Evolutionary conservation across 2,113 vertebrate genomes (phyloP).

Genomic region (Mastomys coucha): DNA sequence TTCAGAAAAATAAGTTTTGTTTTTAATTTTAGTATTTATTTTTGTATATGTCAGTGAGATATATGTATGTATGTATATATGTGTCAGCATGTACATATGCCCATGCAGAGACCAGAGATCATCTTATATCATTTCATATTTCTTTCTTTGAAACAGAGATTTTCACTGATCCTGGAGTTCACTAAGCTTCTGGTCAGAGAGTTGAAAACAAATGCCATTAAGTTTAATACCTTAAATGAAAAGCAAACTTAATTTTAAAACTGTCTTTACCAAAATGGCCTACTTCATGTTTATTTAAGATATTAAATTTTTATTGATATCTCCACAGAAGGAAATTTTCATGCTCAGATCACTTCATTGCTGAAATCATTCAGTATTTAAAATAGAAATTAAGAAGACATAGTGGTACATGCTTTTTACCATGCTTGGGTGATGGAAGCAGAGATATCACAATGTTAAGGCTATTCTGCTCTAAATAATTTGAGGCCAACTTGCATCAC

Average conservation of each 20-base stretch:
- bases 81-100: too few relatives aligned
- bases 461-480: too few relatives aligned
- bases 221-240: neutral
- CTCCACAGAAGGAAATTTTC: neutral
- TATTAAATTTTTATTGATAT: neutral
- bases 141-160: neutral
- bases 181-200: neutral
- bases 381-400: neutral
- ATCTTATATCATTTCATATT: neutral
- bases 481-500: neutral
- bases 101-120: neutral
- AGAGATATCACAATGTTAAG: neutral
- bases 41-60: neutral
- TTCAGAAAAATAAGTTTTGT: neutral
- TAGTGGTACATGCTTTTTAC: neutral
- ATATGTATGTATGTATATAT: neutral
- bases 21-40: neutral
- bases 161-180: neutral
- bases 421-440: neutral
- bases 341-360: neutral
- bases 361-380: neutral
- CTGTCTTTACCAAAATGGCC: neutral
- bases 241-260: neutral
- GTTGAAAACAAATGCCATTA: neutral
- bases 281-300: neutral